Base-by-base conservation (phyloP, 2,113 vertebrate genomes). In the Stegastes partitus region DNA sequence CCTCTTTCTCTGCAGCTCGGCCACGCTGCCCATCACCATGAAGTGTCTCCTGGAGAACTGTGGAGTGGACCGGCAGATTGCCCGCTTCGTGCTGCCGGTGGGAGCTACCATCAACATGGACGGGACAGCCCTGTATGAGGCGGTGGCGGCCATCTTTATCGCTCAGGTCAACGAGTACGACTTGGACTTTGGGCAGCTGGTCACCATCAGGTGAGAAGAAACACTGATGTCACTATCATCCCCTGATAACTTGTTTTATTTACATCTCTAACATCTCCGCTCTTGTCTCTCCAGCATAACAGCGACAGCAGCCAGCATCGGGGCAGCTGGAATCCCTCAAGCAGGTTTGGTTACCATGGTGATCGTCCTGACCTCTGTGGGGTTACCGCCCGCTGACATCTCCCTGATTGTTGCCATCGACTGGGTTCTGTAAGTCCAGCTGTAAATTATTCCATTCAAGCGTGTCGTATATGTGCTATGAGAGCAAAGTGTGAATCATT, bases 71-170 rank as follows among this genome's bases (percentile, higher is more conserved):
- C 75, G 96, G 0, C 95, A 96, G 2, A 96, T 97, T 14, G 96
- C 96, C 0, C 95, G 96, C 0, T 97, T 97, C 0, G 96, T 97
- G 53, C 92, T 97, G 14, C 96, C 97, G 0, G 96, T 97, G 0
- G 97, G 96, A 2, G 96, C 96, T 3, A 97, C 96, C 74, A 97
- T 97, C 86, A 97, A 97, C 89, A 97, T 97, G 96, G 96, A 97
- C 0, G 96, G 96, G 47, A 97, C 96, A 0, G 96, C 96, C 0
- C 92, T 97, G 18, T 97, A 97, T 0, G 96, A 97, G 74, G 96
- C 97, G 0, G 96, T 97, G 1, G 96, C 96, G 1, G 95, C 96
- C 31, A 96, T 97, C 86, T 97, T 97, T 22, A 97, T 96, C 0
- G 96, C 96, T 25, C 97, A 97, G 84, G 96, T 97, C 87, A 97